phyloP scores from a whole-genome alignment of 1,140 invertebrate genomes.

The Druon quercuslanigerum region DNA sequence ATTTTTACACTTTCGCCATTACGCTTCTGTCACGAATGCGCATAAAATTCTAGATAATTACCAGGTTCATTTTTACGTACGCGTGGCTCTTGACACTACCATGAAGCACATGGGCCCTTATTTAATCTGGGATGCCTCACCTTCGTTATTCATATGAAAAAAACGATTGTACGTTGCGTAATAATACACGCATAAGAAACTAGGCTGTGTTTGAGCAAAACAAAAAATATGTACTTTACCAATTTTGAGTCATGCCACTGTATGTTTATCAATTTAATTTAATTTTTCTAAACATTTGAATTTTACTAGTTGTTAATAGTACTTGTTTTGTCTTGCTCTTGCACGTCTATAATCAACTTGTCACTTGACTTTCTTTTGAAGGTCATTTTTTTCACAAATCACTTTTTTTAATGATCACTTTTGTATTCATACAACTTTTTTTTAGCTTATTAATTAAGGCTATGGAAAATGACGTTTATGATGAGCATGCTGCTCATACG shows the following conservation, averaged over 20 bases:
- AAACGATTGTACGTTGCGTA: constrained; percentile 10
- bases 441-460: constrained; percentile 41
- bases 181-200: not conserved
- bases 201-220: constrained; percentile 16
- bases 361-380: not conserved
- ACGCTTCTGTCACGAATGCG: not conserved
- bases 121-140: constrained; percentile 11
- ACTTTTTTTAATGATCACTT: not conserved
- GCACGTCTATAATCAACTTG: not conserved
- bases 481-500: not conserved
- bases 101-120: not conserved
- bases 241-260: not conserved
- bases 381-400: not conserved
- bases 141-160: not conserved
- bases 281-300: too few species aligned
- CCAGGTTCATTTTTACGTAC: not conserved
- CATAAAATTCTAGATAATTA: constrained; percentile 25
- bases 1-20: constrained; percentile 22
- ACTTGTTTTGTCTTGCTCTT: not conserved
- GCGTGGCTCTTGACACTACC: not conserved
- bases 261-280: too few species aligned
- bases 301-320: too few species aligned
- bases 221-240: not conserved
- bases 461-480: constrained; percentile 37
- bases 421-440: constrained; percentile 5